Percentiles rank a stretch among this genome's conserved stretches.
Conservation (phyloP, 2,888 invertebrate genomes). For the Chesias legatella region DNA sequence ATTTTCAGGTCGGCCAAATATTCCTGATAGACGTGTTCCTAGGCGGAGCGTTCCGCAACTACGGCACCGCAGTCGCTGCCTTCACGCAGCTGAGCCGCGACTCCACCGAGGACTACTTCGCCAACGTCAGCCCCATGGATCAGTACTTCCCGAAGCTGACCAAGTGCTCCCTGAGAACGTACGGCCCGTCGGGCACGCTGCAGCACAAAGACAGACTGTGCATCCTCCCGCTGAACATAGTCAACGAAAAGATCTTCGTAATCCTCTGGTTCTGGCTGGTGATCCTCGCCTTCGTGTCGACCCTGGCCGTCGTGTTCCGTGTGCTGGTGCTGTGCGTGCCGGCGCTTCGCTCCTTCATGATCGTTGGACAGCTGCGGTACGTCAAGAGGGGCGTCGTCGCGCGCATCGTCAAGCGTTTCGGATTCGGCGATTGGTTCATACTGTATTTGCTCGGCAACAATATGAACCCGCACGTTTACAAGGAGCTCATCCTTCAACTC, state of each 20-base stretch:
- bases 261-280: constrained; percentile 89
- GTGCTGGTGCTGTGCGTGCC: constrained; percentile 76
- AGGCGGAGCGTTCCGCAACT: constrained; percentile 81
- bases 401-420: constrained; percentile 73
- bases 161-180: constrained; percentile 81
- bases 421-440: constrained; percentile 89
- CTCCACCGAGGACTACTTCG: constrained; percentile 41
- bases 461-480: constrained; percentile 84
- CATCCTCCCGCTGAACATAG: constrained; percentile 87
- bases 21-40: constrained; percentile 84
- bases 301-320: constrained; percentile 84
- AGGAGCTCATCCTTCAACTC: constrained; percentile 81
- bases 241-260: constrained; percentile 89
- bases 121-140: constrained; percentile 84
- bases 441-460: constrained; percentile 88
- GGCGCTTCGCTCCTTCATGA: constrained; percentile 80
- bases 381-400: constrained; percentile 75
- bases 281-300: constrained; percentile 81
- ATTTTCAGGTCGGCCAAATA: constrained; percentile 84
- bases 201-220: constrained; percentile 84
- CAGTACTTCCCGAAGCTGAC: constrained; percentile 85
- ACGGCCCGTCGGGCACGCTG: constrained; percentile 81
- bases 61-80: constrained; percentile 78
- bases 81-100: constrained; percentile 62
- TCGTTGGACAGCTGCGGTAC: constrained; percentile 81